A percentile compares a stretch with the other conserved stretches of the same genome.
Conservation (phyloP, 2,888 invertebrate genomes). For the Leucozona laternaria region DNA sequence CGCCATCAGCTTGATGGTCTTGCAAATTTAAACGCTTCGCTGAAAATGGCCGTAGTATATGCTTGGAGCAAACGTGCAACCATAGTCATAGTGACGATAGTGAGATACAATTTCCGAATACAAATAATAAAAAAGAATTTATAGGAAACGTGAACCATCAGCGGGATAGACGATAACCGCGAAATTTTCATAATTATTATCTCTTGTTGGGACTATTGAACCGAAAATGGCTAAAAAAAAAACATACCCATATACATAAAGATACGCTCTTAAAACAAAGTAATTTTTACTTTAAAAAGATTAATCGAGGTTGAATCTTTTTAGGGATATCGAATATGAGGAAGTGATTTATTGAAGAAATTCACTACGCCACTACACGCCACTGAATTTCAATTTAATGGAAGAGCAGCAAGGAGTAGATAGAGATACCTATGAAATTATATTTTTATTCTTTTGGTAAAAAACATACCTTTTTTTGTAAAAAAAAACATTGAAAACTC, state of each 20-base stretch:
- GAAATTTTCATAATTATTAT: constrained; percentile 68
- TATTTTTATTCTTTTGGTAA: too few relatives aligned
- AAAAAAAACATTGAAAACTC: too few relatives aligned
- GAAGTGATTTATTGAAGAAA: constrained; percentile 1
- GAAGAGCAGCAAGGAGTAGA: not conserved
- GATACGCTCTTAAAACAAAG: not conserved
- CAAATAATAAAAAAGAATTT: not conserved
- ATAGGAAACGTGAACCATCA: constrained; percentile 30
- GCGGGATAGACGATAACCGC: constrained; percentile 61
- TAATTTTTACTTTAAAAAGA: constrained; percentile 1
- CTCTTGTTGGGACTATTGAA: constrained; percentile 48
- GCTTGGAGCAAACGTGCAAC: not conserved
- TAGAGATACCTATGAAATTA: too few relatives aligned
- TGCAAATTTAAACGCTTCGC: constrained; percentile 56
- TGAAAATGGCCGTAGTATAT: constrained; percentile 20
- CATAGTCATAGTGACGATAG: constrained; percentile 14
- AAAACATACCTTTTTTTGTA: too few relatives aligned
- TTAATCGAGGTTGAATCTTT: constrained; percentile 23
- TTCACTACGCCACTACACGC: not conserved
- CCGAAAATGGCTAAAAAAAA: constrained; percentile 34
- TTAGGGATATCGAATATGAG: constrained; percentile 9
- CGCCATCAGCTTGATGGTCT: constrained; percentile 10
- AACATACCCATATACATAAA: not conserved
- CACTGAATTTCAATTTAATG: not conserved
- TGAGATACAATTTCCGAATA: constrained; percentile 40